Base-by-base conservation (phyloP, 2,113 vertebrate genomes). In the Colaptes auratus region DNA sequence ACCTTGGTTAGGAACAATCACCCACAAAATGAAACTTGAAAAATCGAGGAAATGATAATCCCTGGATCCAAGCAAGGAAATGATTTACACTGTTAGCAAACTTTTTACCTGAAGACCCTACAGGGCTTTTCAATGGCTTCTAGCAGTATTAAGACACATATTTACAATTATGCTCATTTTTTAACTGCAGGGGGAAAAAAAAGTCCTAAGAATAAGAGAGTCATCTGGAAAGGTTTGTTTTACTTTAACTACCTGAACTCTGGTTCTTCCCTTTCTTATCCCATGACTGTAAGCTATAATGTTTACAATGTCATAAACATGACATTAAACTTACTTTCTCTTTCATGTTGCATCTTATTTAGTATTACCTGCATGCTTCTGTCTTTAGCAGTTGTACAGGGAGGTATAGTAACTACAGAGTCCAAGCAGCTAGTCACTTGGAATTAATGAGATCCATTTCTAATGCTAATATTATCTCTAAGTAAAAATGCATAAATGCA, bases 141-240 rank as follows among this genome's bases (percentile, higher is more conserved):
- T 65, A 31, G 55, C 39, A 86, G 52, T 24, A 83, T 50, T 64
- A 78, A 88, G 55, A 90, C 14, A 15, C 52, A 35, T 27, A 73
- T 58, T 90, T 93, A 89, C 31, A 88, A 80, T 87, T 76, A 64
- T 46, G 48, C 19, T 87, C 12, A 55, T 67, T 81, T 88, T 90
- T 61, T 48, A 86, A 30, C 35, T 52, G 24, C 72, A 90, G 56
- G 89, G 86, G 61, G 10, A 12, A 89, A 67, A 81, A 77, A 28
- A 52, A 25, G 50, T 24, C 31, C 19, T 25, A 94, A 87, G 46
- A 78, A 56, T 48, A 86, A 89, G 88, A 18, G 2, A 89, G 76
- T 53, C 15, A 39, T 31, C 52, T 79, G n/a, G 8, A 91, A 89
- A 72, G 3, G 8, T 12, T 35, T 55, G 9, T 20, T 71, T 90